Evolutionary conservation across 1,140 invertebrate species (phyloP).

Genomic region (Epicauta chinensis): DNA sequence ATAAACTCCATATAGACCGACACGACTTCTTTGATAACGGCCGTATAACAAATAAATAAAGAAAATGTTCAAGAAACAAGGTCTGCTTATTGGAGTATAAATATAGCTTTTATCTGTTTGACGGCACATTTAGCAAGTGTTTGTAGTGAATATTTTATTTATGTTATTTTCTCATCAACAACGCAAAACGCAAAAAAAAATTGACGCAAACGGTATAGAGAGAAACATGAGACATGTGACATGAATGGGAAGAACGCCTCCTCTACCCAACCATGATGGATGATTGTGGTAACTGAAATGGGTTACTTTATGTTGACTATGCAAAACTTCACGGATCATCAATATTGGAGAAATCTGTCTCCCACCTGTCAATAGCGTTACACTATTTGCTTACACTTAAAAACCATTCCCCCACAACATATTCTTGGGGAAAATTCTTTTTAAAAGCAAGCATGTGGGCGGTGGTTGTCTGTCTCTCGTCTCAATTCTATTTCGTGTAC

Average conservation of each 20-base stretch:
- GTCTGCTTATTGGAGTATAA: background rate
- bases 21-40: too few relatives aligned
- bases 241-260: constrained; percentile 3
- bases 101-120: constrained; percentile 10
- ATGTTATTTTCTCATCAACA: constrained; percentile 11
- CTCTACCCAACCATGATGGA: too few relatives aligned
- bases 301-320: constrained; percentile 16
- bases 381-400: constrained; percentile 20
- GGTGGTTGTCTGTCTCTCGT: too few relatives aligned
- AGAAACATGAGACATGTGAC: constrained; percentile 5
- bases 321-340: constrained; percentile 24
- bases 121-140: constrained; percentile 13
- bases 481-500: too few relatives aligned
- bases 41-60: too few relatives aligned
- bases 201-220: too few relatives aligned
- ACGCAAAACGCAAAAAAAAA: too few relatives aligned
- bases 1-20: too few relatives aligned
- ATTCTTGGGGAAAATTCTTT: too few relatives aligned
- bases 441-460: too few relatives aligned
- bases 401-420: background rate
- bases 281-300: background rate
- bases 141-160: constrained; percentile 13
- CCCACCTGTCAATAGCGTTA: constrained; percentile 17
- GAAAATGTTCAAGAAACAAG: too few relatives aligned
- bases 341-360: constrained; percentile 21